These are phyloP conservation scores for Papilio gigon DNA, from an alignment of 2,888 invertebrate species.

Conservation along the genomic window DNA sequence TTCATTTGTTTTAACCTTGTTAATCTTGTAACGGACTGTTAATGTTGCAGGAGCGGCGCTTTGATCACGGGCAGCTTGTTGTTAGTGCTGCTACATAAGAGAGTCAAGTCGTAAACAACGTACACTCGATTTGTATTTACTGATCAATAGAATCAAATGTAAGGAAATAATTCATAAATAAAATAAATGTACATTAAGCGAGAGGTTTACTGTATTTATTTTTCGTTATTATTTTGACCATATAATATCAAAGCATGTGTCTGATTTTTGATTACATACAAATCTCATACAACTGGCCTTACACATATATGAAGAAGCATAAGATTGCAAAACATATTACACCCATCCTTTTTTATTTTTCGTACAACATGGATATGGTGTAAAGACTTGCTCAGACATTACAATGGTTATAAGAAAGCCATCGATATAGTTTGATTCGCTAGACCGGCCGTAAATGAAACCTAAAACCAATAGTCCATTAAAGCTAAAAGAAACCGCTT, in stretches of 20 bases:
- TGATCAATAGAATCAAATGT: background rate
- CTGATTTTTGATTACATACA: no score
- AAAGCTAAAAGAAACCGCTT: constrained; percentile 22
- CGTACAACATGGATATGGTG: no score
- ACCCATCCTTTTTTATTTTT: no score
- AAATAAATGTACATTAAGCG: background rate
- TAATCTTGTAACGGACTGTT: constrained; percentile 19
- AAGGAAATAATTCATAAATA: constrained; percentile 10
- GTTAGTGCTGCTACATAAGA: constrained; percentile 62
- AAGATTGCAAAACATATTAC: background rate
- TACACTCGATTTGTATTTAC: constrained; percentile 6
- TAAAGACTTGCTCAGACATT: no score
- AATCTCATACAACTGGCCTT: background rate
- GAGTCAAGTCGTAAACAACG: constrained; percentile 49
- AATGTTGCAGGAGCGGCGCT: constrained; percentile 68
- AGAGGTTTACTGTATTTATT: background rate
- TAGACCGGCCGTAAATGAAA: constrained; percentile 21
- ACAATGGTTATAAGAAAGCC: no score
- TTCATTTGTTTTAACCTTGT: constrained; percentile 24
- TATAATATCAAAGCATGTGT: background rate
- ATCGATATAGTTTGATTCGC: constrained; percentile 3
- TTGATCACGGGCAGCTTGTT: constrained; percentile 69
- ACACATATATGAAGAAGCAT: background rate
- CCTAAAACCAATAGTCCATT: constrained; percentile 36
- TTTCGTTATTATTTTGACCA: background rate